A percentile compares a stretch with the other conserved stretches of the same genome.
Evolutionary conservation across 2,113 vertebrate genomes (phyloP).

Genomic region (Nothobranchius furzeri): DNA sequence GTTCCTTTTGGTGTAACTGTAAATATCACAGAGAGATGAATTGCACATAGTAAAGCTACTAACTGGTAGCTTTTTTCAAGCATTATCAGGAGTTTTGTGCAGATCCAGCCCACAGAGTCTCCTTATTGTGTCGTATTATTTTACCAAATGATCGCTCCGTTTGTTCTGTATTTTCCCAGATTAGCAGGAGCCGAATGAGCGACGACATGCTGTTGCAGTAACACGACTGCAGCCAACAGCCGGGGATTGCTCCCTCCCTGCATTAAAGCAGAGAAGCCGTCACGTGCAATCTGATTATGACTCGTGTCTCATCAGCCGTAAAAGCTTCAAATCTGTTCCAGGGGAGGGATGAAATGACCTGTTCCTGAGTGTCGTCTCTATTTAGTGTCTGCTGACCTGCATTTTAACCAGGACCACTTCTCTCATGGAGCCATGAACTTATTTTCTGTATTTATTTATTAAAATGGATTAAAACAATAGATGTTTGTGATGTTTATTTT

Average conservation of each 20-base stretch:
- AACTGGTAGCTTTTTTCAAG: conserved; percentile 27
- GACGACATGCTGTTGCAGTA: conserved; percentile 16
- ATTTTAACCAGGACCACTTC: conserved; percentile 68
- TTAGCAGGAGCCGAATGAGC: too few relatives aligned
- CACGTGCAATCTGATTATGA: conserved; percentile 40
- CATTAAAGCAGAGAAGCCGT: conserved; percentile 5
- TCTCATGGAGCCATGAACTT: conserved; percentile 71
- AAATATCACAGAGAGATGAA: conserved; percentile 27
- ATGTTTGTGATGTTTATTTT: conserved; percentile 29
- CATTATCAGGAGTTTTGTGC: conserved; percentile 9
- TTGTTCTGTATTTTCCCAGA: conserved; percentile 26
- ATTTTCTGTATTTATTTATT: conserved; percentile 84
- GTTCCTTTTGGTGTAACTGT: conserved; percentile 7
- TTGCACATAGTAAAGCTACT: conserved; percentile 20
- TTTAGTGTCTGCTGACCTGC: conserved; percentile 62
- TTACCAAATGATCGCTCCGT: conserved; percentile 6
- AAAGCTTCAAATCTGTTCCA: conserved; percentile 41
- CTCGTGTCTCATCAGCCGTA: conserved; percentile 26
- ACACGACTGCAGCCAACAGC: conserved; percentile 33
- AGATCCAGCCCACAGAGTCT: conserved; percentile 4
- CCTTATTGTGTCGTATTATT: conserved; percentile 22
- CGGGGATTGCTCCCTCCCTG: background rate
- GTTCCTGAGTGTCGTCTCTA: conserved; percentile 25
- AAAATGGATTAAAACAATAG: conserved; percentile 68
- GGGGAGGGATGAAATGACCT: conserved; percentile 29